Evolutionary conservation across 2,888 invertebrate genomes (phyloP).

Genomic region (Parnassius orleans): DNA sequence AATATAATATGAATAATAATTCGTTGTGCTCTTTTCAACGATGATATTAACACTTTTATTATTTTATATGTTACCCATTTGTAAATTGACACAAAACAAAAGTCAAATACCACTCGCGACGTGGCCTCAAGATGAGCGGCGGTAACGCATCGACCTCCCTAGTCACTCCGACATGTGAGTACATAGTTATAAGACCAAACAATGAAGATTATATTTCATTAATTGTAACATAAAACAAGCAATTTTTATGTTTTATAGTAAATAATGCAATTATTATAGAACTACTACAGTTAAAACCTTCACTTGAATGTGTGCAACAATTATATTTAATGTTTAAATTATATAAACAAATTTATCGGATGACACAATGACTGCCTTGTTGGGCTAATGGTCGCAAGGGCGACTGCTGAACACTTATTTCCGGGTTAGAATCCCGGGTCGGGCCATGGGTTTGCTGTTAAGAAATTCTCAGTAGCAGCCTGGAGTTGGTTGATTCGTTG

Average conservation of each 20-base stretch:
- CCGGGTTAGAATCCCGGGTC: too few relatives aligned
- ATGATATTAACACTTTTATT: constrained; percentile 81
- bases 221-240: not conserved
- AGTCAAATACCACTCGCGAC: constrained; percentile 72
- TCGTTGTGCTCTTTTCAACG: constrained; percentile 63
- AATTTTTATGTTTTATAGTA: not conserved
- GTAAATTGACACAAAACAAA: constrained; percentile 81
- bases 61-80: constrained; percentile 81
- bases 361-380: too few relatives aligned
- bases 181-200: constrained; percentile 54
- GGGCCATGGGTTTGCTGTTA: too few relatives aligned
- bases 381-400: too few relatives aligned
- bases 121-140: constrained; percentile 56
- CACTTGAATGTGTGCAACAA: too few relatives aligned
- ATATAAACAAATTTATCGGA: too few relatives aligned
- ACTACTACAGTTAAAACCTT: too few relatives aligned
- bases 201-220: constrained; percentile 1
- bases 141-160: constrained; percentile 42
- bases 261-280: too few relatives aligned
- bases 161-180: constrained; percentile 63
- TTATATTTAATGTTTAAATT: too few relatives aligned
- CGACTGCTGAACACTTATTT: too few relatives aligned
- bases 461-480: too few relatives aligned
- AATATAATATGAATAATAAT: constrained; percentile 37
- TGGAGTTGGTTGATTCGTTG: too few relatives aligned